These are phyloP conservation scores for Meloidogyne hapla DNA, from an alignment of 1,140 invertebrate genomes.

Conservation along the genomic window DNA sequence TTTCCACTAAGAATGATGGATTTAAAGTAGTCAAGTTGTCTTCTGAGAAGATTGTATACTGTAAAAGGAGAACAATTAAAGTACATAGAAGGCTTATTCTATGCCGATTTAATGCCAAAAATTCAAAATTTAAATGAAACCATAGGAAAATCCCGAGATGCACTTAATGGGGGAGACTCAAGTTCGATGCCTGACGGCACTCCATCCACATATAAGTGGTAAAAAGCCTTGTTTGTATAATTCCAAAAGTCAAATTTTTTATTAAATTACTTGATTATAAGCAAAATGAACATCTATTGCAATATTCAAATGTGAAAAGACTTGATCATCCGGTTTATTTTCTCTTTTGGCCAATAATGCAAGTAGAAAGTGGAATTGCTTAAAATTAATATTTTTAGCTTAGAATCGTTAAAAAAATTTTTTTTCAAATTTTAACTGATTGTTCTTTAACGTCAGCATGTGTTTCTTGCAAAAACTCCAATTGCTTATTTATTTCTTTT, in stretches of 20 bases:
- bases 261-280: slow-evolving; percentile 23
- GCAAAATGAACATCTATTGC: slow-evolving; percentile 38
- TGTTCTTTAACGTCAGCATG: slow-evolving; percentile 35
- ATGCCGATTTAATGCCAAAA: too few relatives aligned
- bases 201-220: too few relatives aligned
- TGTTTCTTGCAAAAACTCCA: slow-evolving; percentile 45
- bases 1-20: slow-evolving; percentile 79
- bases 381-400: slow-evolving; percentile 7
- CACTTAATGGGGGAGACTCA: too few relatives aligned
- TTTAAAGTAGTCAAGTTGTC: slow-evolving; percentile 77
- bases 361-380: slow-evolving; percentile 31
- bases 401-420: too few relatives aligned
- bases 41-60: slow-evolving; percentile 73
- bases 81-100: too few relatives aligned
- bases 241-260: too few relatives aligned
- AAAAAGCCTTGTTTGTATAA: too few relatives aligned
- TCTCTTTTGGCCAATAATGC: slow-evolving; percentile 30
- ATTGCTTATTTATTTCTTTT: slow-evolving; percentile 41
- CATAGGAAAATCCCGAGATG: too few relatives aligned
- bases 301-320: slow-evolving; percentile 21
- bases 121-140: too few relatives aligned
- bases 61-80: slow-evolving; percentile 36
- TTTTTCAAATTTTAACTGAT: slow-evolving; percentile 33
- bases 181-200: too few relatives aligned
- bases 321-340: slow-evolving; percentile 10